Evolutionary conservation across 2,113 vertebrate genomes (phyloP).

Genomic region (Sinocyclocheilus anophthalmus): DNA sequence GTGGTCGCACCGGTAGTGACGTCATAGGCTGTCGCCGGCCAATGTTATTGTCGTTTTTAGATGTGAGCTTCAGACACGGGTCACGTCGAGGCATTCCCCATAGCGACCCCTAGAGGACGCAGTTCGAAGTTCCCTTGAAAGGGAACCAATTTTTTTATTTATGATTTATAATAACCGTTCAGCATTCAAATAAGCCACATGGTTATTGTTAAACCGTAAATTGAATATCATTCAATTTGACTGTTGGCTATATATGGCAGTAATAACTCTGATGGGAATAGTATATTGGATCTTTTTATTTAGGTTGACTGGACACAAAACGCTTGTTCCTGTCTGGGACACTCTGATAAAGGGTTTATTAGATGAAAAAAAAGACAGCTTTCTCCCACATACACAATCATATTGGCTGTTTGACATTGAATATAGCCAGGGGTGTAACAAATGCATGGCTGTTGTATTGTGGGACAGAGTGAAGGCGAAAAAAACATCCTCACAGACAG

Average conservation of each 20-base stretch:
- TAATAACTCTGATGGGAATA: background rate
- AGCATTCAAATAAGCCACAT: background rate
- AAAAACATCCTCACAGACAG: background rate
- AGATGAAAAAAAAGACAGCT: background rate
- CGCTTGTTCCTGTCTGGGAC: conserved; percentile 19
- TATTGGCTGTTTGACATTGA: conserved; percentile 14
- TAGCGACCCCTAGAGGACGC: no score
- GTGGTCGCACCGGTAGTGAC: no score
- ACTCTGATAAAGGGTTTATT: conserved; percentile 43
- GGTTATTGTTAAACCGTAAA: conserved; percentile 28
- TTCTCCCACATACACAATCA: background rate
- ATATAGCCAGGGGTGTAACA: background rate
- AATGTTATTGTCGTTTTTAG: no score
- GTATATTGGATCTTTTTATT: conserved; percentile 27
- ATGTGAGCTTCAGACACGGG: no score
- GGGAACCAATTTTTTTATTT: no score
- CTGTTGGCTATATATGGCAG: background rate
- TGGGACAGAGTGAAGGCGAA: background rate
- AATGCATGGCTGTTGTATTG: background rate
- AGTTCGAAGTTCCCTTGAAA: no score
- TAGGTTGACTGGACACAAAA: conserved; percentile 28
- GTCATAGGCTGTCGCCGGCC: no score
- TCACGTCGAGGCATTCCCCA: no score
- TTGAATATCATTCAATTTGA: conserved; percentile 2
- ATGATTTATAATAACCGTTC: background rate